Percentiles rank a stretch among this genome's conserved stretches.
Conservation (phyloP, 2,113 vertebrate species). For the Mustelus asterias region DNA sequence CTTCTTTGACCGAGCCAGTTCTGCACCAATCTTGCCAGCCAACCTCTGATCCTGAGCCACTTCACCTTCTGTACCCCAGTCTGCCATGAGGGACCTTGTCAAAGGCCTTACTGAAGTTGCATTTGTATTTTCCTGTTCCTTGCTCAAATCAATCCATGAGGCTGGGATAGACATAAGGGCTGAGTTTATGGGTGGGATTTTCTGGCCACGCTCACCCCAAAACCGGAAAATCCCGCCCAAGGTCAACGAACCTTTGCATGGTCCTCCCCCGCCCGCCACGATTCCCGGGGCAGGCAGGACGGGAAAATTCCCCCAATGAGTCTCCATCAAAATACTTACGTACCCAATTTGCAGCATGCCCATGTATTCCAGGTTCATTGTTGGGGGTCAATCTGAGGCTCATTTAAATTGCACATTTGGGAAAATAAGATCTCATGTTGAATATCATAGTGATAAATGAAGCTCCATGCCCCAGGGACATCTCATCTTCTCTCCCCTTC, state of each 20-base stretch:
- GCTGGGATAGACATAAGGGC: background rate
- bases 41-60: too few species aligned
- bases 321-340: background rate
- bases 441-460: background rate
- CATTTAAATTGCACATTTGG: background rate
- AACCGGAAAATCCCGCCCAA: too few species aligned
- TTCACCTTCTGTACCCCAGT: too few species aligned
- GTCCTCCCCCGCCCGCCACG: too few species aligned
- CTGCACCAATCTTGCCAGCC: too few species aligned
- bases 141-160: background rate
- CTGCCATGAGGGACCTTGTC: too few species aligned
- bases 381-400: background rate
- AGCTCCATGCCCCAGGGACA: background rate
- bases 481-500: background rate
- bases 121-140: background rate
- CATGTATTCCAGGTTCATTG: background rate
- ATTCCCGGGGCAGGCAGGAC: too few species aligned
- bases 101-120: background rate
- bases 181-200: background rate
- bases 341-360: background rate
- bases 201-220: too few species aligned
- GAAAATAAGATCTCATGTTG: background rate
- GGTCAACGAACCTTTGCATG: too few species aligned
- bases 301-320: too few species aligned
- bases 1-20: too few species aligned